Evolutionary conservation across 1,140 invertebrate species (phyloP).

Genomic region (Drosophila pruinosa): DNA sequence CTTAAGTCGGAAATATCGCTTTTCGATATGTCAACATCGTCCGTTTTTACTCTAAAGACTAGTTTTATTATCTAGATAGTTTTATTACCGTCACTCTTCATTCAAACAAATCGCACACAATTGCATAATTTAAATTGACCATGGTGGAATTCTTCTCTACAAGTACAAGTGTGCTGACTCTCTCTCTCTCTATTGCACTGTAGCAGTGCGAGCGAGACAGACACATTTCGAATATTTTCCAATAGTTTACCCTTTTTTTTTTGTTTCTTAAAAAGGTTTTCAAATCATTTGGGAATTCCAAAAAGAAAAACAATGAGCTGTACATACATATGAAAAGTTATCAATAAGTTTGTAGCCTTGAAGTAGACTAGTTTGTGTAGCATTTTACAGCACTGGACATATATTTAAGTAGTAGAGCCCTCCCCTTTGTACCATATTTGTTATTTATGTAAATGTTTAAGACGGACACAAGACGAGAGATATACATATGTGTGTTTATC

Average conservation of each 20-base stretch:
- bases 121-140: too few species aligned
- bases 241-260: neutral
- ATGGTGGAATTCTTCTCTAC: neutral
- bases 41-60: slow-evolving; percentile 20
- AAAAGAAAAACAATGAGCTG: neutral
- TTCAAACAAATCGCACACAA: neutral
- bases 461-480: neutral
- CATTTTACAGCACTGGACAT: slow-evolving; percentile 2
- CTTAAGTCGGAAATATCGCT: slow-evolving; percentile 40
- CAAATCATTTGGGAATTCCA: neutral
- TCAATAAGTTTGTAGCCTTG: neutral
- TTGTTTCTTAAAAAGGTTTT: neutral
- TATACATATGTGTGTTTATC: neutral
- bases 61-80: slow-evolving; percentile 10
- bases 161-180: neutral
- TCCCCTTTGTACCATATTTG: slow-evolving; percentile 40
- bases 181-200: neutral
- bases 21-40: neutral
- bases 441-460: slow-evolving; percentile 39
- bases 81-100: slow-evolving; percentile 7
- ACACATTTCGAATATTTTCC: neutral
- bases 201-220: neutral
- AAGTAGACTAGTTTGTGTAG: neutral
- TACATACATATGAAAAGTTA: neutral
- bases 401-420: neutral